Evolutionary conservation across 2,888 invertebrate species (phyloP), one percentile per base, ranked within the genome.

Genomic region (Matsumyia berberina): DNA sequence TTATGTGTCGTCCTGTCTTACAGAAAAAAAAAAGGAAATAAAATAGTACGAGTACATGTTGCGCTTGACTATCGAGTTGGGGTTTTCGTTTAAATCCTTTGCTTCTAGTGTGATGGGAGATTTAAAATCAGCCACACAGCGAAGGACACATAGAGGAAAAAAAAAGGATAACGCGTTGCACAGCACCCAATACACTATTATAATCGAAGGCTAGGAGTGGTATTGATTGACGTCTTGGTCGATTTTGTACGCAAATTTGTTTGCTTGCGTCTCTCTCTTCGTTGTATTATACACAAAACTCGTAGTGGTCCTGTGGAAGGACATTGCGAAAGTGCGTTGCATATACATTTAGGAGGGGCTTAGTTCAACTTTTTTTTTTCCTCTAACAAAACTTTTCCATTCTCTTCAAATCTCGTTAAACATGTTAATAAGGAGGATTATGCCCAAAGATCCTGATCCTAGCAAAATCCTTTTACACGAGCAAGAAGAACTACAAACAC

Each of bases 191-290:
- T 55, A 17, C 19, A 44, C 33, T 69, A 31, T 15, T 17, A 19
- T 31, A 15, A 29, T 46, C 12, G 8, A 4, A 2, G 53, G 31
- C 42, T 57, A 17, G n/a, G 37, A 55, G 11, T n/a, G n/a, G n/a
- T 79, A 83, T 79, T 69, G 79, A 73, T 83, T 83, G 66, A 78
- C 72, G n/a, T 24, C 4, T 3, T 24, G 2, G 70, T 57, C 44
- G 57, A 60, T 66, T 35, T 17, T 29, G 19, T 51, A 66, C 7
- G 46, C 46, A 67, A 58, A 44, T 49, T 19, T 51, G 19, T 46
- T 46, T 31, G 12, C 33, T 51, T 31, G 9, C 44, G n/a, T 66
- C 17, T 17, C 19, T 19, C 57, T 57, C 19, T 55, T 53, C 31
- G 15, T 11, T 9, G n/a, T 51, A 29, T 19, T 46, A 51, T 31